phyloP scores from a whole-genome alignment of 2,797 vertebrate species.

The Pipistrellus kuhlii region DNA sequence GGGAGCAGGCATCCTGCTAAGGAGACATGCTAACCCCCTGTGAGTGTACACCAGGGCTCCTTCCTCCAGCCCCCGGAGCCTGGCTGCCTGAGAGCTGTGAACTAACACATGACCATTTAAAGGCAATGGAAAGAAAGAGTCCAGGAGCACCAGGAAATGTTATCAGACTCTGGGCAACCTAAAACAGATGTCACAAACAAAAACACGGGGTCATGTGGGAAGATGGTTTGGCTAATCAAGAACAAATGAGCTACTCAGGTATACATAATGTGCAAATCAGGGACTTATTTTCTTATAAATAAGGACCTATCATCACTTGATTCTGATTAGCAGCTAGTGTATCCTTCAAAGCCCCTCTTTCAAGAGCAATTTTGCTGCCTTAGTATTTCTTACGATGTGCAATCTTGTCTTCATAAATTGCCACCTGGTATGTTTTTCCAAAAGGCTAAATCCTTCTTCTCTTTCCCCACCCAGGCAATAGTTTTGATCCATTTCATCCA shows the following conservation, averaged over 20 bases:
- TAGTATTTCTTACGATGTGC: neutral
- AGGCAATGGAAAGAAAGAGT: neutral
- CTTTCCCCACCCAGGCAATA: neutral
- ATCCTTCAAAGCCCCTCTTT: constrained; percentile 13
- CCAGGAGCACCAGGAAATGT: neutral
- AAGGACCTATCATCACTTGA: constrained; percentile 13
- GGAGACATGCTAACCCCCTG: neutral
- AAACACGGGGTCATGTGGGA: neutral
- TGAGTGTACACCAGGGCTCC: neutral
- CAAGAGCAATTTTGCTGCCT: neutral
- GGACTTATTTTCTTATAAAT: neutral
- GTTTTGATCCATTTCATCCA: neutral
- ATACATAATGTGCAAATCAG: constrained; percentile 27
- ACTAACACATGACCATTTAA: neutral
- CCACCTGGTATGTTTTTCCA: constrained; percentile 10
- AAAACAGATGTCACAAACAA: neutral
- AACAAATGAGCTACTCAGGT: neutral
- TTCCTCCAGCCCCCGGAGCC: neutral
- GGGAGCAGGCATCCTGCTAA: neutral
- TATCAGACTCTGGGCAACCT: neutral
- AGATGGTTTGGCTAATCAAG: neutral
- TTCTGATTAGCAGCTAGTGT: constrained; percentile 49
- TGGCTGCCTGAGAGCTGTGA: neutral
- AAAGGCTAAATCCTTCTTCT: constrained; percentile 20
- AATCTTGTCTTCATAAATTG: constrained; percentile 29